Evolutionary conservation across 92 coral and sea anemone genomes (phyloP).

Genomic region (Epizoanthus illoricatus): DNA sequence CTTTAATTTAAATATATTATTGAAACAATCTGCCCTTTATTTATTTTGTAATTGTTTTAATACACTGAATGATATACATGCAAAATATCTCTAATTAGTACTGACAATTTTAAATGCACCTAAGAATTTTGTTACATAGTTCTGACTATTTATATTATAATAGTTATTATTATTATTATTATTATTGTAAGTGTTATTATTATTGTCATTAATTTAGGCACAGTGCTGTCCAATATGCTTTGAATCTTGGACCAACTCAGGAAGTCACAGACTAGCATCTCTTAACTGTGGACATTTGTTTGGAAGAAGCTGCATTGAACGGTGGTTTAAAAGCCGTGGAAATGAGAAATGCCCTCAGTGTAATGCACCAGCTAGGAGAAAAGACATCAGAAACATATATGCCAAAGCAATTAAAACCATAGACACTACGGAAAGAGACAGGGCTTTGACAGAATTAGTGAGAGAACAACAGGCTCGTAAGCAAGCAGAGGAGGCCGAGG

Average conservation of each 20-base stretch:
- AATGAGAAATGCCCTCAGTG: conserved; percentile 94
- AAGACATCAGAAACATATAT: conserved; percentile 81
- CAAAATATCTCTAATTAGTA: no score
- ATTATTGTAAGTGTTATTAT: neutral
- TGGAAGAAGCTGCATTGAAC: conserved; percentile 94
- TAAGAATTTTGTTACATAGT: no score
- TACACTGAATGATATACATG: no score
- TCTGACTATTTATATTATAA: no score
- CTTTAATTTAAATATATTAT: no score
- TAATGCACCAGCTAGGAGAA: conserved; percentile 85
- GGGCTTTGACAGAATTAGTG: conserved; percentile 77
- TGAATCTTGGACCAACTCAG: conserved; percentile 96
- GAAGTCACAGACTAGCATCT: conserved; percentile 82
- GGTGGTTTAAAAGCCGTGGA: conserved; percentile 82
- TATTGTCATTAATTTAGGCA: conserved; percentile 48
- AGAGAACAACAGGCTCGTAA: conserved; percentile 72
- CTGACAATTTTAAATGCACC: no score
- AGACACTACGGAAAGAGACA: conserved; percentile 89
- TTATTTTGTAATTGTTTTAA: no score
- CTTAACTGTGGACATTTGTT: conserved; percentile 90
- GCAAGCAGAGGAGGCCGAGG: conserved; percentile 84
- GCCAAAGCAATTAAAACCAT: conserved; percentile 83
- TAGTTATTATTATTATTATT: no score
- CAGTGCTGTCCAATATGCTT: conserved; percentile 92
- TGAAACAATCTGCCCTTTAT: no score